These are phyloP conservation scores for Eulemur macaco DNA, from an alignment of 2,113 vertebrate genomes.

Conservation along the genomic window DNA sequence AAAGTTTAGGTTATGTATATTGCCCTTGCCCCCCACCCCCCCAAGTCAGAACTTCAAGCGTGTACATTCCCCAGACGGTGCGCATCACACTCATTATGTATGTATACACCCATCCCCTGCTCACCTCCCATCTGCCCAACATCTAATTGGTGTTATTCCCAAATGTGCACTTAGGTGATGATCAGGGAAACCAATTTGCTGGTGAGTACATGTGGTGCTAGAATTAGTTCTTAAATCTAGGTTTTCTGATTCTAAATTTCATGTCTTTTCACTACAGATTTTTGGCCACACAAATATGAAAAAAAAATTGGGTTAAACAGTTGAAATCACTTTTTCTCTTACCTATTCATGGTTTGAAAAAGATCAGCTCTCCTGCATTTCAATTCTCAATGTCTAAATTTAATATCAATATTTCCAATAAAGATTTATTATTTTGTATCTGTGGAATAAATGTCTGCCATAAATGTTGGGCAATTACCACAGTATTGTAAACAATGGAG, in stretches of 20 bases:
- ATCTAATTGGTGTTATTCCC: no score
- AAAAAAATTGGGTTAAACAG: neutral
- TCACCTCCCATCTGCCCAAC: no score
- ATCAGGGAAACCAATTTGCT: no score
- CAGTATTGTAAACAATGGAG: neutral
- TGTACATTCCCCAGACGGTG: no score
- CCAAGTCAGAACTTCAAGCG: no score
- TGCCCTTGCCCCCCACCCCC: no score
- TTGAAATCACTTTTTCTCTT: neutral
- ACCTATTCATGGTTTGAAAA: neutral
- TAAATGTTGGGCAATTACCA: neutral
- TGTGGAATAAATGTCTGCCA: conserved; percentile 13
- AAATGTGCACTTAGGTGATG: no score
- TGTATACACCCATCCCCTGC: no score
- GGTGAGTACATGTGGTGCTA: neutral
- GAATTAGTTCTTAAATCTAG: neutral
- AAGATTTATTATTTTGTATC: neutral
- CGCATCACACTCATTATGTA: no score
- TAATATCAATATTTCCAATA: neutral
- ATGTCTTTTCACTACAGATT: neutral
- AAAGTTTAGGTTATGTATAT: no score
- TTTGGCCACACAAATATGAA: neutral
- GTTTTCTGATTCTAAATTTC: neutral
- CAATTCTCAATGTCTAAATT: conserved; percentile 31
- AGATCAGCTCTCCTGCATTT: neutral